Evolutionary conservation across 2,113 vertebrate genomes (phyloP).

Genomic region (Hyperoodon ampullatus): DNA sequence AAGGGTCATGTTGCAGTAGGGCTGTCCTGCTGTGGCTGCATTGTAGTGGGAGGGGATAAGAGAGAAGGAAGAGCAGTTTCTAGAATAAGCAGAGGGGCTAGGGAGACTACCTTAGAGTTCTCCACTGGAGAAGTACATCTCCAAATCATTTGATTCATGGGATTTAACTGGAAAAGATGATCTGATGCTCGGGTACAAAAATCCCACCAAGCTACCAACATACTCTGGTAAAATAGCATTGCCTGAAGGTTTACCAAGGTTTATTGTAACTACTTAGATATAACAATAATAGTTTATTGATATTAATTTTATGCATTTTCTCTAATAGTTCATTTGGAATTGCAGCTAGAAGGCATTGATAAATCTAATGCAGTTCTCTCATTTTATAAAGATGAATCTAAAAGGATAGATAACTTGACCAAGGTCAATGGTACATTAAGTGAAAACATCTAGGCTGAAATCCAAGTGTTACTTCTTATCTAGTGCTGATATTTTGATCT

Average conservation of each 20-base stretch:
- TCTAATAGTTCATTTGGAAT: conserved; percentile 48
- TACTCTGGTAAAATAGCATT: background rate
- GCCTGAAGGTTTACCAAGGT: background rate
- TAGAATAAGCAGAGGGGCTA: background rate
- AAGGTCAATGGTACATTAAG: conserved; percentile 1
- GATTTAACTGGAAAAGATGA: conserved; percentile 30
- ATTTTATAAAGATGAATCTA: conserved; percentile 25
- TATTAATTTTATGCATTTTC: conserved; percentile 52
- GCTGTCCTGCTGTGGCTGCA: background rate
- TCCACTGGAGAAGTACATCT: background rate
- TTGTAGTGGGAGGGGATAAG: background rate
- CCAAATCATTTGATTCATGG: background rate
- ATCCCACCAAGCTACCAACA: background rate
- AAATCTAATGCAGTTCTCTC: conserved; percentile 39
- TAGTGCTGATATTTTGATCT: background rate
- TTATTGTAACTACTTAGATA: conserved; percentile 38
- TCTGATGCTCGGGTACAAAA: background rate
- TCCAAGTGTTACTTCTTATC: conserved; percentile 12
- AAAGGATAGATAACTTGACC: conserved; percentile 3
- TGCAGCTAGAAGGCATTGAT: background rate
- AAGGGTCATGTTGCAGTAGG: background rate
- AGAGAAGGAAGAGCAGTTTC: background rate
- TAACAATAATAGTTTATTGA: conserved; percentile 13
- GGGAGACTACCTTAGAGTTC: background rate
- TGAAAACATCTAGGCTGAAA: conserved; percentile 7